phyloP scores from a whole-genome alignment of 2,797 vertebrate species.

The Siniperca scherzeri region DNA sequence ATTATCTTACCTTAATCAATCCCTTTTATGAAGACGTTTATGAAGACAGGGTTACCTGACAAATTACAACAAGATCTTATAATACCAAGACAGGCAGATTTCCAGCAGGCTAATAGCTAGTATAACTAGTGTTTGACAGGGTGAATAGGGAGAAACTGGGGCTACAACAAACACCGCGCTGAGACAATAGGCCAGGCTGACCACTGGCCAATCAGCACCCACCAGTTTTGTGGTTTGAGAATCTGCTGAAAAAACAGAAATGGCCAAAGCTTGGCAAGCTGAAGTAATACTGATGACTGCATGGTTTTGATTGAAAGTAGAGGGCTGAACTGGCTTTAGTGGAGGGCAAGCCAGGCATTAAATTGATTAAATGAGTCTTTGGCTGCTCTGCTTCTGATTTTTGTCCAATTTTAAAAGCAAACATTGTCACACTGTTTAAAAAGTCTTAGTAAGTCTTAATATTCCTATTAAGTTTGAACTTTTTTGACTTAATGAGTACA shows the following conservation, averaged over 20 bases:
- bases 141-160: slow-evolving; percentile 68
- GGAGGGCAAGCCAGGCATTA: slow-evolving; percentile 61
- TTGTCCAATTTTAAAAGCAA: slow-evolving; percentile 53
- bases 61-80: slow-evolving; percentile 74
- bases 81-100: slow-evolving; percentile 76
- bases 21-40: slow-evolving; percentile 58
- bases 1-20: slow-evolving; percentile 76
- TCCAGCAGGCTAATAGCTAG: slow-evolving; percentile 74
- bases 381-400: slow-evolving; percentile 29
- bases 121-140: slow-evolving; percentile 65
- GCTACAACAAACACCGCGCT: slow-evolving; percentile 66
- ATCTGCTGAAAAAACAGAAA: slow-evolving; percentile 89
- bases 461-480: background rate
- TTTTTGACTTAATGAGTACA: background rate
- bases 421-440: slow-evolving; percentile 65
- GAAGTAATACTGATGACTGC: slow-evolving; percentile 85
- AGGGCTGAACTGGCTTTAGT: slow-evolving; percentile 76
- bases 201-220: slow-evolving; percentile 78
- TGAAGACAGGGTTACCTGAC: slow-evolving; percentile 66
- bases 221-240: slow-evolving; percentile 82
- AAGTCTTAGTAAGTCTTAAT: background rate
- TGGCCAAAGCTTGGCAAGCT: slow-evolving; percentile 69
- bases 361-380: slow-evolving; percentile 45
- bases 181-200: slow-evolving; percentile 75
- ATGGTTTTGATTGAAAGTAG: slow-evolving; percentile 80